Conservation (phyloP, 2,888 invertebrate species). For the Watsonalla binaria region DNA sequence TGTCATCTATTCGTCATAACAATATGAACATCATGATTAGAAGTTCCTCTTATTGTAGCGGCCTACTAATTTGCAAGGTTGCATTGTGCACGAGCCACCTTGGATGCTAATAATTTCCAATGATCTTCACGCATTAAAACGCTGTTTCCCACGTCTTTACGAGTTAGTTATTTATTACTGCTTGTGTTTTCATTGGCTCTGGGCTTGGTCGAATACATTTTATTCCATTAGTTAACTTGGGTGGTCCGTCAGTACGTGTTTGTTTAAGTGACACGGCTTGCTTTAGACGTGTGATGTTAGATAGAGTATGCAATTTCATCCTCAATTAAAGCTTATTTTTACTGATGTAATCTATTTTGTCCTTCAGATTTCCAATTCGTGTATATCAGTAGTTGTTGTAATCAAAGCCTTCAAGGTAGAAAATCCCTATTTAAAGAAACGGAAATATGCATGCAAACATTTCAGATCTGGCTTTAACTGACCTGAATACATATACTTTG, state of each 20-base stretch:
- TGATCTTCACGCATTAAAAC: constrained; percentile 57
- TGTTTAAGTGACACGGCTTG: background rate
- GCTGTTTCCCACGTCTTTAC: constrained; percentile 53
- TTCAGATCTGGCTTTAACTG: too few relatives aligned
- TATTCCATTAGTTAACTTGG: constrained; percentile 10
- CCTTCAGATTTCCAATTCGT: too few relatives aligned
- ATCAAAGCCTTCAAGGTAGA: too few relatives aligned
- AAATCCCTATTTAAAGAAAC: too few relatives aligned
- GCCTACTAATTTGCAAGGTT: constrained; percentile 66
- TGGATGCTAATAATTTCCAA: constrained; percentile 60
- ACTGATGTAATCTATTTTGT: too few relatives aligned
- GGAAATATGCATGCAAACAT: too few relatives aligned
- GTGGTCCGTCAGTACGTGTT: constrained; percentile 13
- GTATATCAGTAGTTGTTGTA: too few relatives aligned
- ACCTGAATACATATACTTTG: too few relatives aligned
- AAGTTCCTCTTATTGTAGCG: constrained; percentile 24
- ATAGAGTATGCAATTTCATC: too few relatives aligned
- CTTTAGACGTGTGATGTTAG: background rate
- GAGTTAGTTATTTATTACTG: constrained; percentile 14
- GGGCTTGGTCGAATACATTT: constrained; percentile 15
- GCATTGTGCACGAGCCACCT: constrained; percentile 60
- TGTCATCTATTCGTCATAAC: constrained; percentile 35
- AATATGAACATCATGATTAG: constrained; percentile 34
- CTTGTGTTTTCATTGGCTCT: constrained; percentile 4
- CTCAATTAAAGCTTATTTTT: too few relatives aligned